Evolutionary conservation across 2,797 vertebrate genomes (phyloP).

Genomic region (Coilia nasus): DNA sequence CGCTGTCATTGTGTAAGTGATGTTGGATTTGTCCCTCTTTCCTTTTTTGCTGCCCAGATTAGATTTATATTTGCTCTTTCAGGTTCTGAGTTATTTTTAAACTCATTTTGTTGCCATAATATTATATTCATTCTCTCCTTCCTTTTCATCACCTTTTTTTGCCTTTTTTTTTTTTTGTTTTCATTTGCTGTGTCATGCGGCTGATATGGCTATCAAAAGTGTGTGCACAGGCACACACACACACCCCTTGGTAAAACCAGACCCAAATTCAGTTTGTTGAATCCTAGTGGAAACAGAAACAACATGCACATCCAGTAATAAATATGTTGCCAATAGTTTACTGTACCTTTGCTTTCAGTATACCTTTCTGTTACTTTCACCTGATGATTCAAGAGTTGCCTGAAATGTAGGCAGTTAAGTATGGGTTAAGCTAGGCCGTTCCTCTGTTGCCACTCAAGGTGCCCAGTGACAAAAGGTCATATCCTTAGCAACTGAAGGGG

Average conservation of each 20-base stretch:
- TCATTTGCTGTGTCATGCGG: background rate
- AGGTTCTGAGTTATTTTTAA: background rate
- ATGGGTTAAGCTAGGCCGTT: background rate
- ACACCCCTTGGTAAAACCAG: background rate
- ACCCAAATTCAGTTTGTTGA: background rate
- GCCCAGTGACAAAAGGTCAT: background rate
- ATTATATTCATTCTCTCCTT: background rate
- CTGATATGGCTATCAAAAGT: background rate
- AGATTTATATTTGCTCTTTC: background rate
- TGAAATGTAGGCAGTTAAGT: constrained; percentile 14
- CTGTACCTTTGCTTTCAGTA: background rate
- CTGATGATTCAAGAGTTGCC: constrained; percentile 27
- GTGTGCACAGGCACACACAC: background rate
- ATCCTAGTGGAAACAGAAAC: too few relatives aligned
- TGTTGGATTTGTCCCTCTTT: background rate
- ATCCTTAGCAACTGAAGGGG: background rate
- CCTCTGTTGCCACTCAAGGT: background rate
- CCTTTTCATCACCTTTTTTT: background rate
- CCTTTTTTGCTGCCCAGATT: background rate
- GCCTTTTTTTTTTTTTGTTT: background rate
- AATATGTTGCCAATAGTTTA: background rate
- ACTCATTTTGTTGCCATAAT: background rate
- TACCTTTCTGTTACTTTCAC: background rate
- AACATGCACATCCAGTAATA: too few relatives aligned
- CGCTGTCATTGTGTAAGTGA: background rate